A percentile compares a stretch with the other conserved stretches of the same genome.
Evolutionary conservation across 2,888 invertebrate genomes (phyloP).

Genomic region (Allygus modestus): DNA sequence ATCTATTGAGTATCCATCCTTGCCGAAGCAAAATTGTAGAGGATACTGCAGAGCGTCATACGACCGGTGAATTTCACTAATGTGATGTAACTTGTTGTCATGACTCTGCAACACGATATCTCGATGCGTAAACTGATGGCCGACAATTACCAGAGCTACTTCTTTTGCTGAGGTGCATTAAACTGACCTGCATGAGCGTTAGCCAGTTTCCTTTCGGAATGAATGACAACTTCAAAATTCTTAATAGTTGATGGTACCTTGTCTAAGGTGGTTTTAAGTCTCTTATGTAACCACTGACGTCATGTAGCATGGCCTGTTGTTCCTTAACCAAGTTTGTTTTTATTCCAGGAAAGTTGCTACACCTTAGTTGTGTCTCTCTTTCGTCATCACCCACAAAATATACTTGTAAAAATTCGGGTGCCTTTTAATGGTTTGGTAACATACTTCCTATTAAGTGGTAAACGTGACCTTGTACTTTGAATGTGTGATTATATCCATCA

Average conservation of each 20-base stretch:
- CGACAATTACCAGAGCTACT: too few relatives aligned
- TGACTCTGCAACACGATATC: too few relatives aligned
- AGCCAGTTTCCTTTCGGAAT: slow-evolving; percentile 59
- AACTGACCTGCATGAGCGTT: slow-evolving; percentile 54
- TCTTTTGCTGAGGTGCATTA: too few relatives aligned
- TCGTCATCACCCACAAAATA: slow-evolving; percentile 66
- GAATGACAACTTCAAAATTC: slow-evolving; percentile 62
- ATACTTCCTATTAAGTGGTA: slow-evolving; percentile 54
- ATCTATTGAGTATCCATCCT: too few relatives aligned
- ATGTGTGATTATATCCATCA: slow-evolving; percentile 20
- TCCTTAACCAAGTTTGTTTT: neutral
- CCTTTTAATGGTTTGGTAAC: slow-evolving; percentile 59
- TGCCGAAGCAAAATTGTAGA: too few relatives aligned
- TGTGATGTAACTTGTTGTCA: too few relatives aligned
- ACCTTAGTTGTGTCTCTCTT: neutral
- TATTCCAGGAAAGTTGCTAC: neutral
- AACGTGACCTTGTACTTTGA: slow-evolving; percentile 33
- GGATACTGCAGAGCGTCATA: too few relatives aligned
- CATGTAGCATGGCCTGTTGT: neutral
- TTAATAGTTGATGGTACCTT: neutral
- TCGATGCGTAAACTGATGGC: too few relatives aligned
- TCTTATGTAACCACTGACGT: neutral
- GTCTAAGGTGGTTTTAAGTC: slow-evolving; percentile 23
- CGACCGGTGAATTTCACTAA: too few relatives aligned
- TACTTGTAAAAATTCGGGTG: slow-evolving; percentile 68